Base-by-base conservation (phyloP, 2,888 invertebrate genomes). In the Anthrax anthrax region DNA sequence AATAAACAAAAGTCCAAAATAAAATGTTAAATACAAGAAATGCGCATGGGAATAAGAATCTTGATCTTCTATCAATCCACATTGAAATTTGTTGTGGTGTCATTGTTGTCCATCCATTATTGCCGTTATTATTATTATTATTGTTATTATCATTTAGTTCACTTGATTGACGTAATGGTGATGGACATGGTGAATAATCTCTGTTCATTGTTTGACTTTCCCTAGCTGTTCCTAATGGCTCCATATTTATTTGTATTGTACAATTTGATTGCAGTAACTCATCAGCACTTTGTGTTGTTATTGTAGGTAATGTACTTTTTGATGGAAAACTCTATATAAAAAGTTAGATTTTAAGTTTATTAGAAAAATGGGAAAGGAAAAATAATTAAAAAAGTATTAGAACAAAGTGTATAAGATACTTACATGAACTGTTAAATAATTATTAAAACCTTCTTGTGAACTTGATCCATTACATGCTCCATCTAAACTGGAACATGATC, bases 21-120 rank as follows among this genome's bases (percentile, higher is more conserved):
- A 84, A 71, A 42, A 79, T 71, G 60, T 89, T 89, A 65, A 89
- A 89, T 48, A 84, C 74, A 16, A 88, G 58, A 61, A 89, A 89
- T 12, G 82, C 72, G 4, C 81, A 63, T 0, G 89, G 89, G 63
- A 89, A 89, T 2, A 83, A 72, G 36, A 85, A 69, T 44, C 89
- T 73, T 23, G 87, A 83, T 46, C 87, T 71, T 46, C 55, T 55
- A 57, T 89, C 89, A 53, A 89, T 87, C 86, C 88, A 89, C 44
- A 80, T 82, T 52, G 89, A 84, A 47, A 89, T 86, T 65, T 89
- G 84, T 58, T 88, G 88, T 0, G 89, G 87, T 2, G 88, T 87
- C 80, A 88, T 83, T 14, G 85, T 85, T 42, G 86, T 85, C 78
- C 83, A 82, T 23, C 70, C 67, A 47, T 67, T 69, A 60, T 71